Conservation (phyloP, 2,113 vertebrate genomes). For the Crotophaga sulcirostris region DNA sequence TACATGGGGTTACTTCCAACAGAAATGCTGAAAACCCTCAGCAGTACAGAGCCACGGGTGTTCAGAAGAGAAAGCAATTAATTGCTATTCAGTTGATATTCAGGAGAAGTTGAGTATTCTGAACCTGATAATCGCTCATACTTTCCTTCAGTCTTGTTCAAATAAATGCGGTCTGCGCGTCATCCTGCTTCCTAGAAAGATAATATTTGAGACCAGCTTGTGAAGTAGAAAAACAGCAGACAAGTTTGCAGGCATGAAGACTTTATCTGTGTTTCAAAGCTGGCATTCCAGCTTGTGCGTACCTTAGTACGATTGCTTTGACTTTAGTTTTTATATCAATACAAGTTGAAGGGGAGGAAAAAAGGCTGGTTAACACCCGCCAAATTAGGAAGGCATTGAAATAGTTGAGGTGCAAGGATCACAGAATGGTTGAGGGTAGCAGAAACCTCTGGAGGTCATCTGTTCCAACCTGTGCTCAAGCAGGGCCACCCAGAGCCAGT, state of each 20-base stretch:
- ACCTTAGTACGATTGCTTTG: not conserved
- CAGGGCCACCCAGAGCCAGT: not conserved
- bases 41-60: not conserved
- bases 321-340: not conserved
- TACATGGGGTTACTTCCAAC: not conserved
- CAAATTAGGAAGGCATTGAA: not conserved
- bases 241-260: not conserved
- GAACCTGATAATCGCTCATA: not conserved
- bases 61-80: not conserved
- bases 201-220: not conserved
- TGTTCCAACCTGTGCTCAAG: not conserved
- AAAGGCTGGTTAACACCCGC: not conserved
- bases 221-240: not conserved
- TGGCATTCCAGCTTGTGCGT: not conserved
- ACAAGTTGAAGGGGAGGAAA: not conserved
- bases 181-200: not conserved
- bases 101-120: not conserved
- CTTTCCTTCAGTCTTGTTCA: not conserved
- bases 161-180: not conserved
- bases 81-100: not conserved
- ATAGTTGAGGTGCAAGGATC: not conserved
- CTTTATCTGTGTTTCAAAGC: not conserved
- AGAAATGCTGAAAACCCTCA: not conserved
- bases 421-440: not conserved
- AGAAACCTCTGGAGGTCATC: not conserved